Conservation (phyloP, 2,113 vertebrate species). For the Stercorarius parasiticus region DNA sequence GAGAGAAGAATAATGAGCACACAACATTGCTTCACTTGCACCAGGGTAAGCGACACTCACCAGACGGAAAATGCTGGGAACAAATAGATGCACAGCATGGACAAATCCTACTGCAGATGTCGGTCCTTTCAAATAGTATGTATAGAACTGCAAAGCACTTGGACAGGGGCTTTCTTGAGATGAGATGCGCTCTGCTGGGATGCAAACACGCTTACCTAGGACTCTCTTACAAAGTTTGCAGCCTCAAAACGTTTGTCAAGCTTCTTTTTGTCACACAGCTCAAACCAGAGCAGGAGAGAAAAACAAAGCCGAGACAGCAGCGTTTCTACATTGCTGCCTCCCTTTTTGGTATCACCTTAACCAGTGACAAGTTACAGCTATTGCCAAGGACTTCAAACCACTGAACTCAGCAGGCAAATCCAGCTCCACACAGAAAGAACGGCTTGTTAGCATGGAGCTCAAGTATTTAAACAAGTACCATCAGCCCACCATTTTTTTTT, state of each 20-base stretch:
- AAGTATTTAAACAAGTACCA: neutral
- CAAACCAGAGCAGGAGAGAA: neutral
- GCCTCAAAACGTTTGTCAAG: constrained; percentile 37
- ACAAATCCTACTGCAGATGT: neutral
- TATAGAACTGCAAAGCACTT: neutral
- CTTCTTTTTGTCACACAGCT: constrained; percentile 2
- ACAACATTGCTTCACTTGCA: neutral
- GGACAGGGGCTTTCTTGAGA: neutral
- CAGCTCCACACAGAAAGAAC: neutral
- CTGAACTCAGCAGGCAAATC: neutral
- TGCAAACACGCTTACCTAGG: neutral
- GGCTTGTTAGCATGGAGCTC: neutral
- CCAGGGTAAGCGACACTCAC: neutral
- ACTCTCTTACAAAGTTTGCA: neutral
- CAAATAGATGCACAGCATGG: neutral
- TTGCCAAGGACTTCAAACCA: neutral
- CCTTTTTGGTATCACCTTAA: constrained; percentile 11
- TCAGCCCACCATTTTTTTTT: neutral
- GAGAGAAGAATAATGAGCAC: neutral
- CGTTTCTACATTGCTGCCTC: neutral
- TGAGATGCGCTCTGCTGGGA: neutral
- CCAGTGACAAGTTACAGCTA: neutral
- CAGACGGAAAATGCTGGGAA: neutral
- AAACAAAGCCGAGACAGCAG: neutral
- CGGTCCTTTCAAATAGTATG: neutral